Evolutionary conservation across 2,797 vertebrate species (phyloP), one percentile per base, ranked within the genome.

Genomic region (Propithecus deckenii): DNA sequence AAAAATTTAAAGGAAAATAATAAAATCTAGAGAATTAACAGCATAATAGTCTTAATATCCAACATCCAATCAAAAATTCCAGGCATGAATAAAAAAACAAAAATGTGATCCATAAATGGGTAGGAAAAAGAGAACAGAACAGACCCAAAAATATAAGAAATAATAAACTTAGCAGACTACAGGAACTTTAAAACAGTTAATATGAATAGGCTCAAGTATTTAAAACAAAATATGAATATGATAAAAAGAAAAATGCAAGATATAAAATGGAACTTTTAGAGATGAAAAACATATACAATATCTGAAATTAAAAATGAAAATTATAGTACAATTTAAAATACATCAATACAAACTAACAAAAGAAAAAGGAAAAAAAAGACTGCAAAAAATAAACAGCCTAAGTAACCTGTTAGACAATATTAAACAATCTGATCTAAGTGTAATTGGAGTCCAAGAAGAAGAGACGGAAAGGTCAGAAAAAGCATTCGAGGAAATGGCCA

Each of bases 241-340:
- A 88, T 69, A 28, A 95, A 91, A 87, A 89, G 7, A 7, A 59
- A 96, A 89, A 83, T 57, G 32, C n/a, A 89, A 94, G 65, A 75
- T 23, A 71, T 48, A 72, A 61, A 87, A 72, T 59, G 48, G 22
- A 91, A 93, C 30, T 63, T 72, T 75, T 25, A 1, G 25, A 61
- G 23, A 72, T 71, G 22, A 86, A 71, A 92, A 69, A 91, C 28
- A 72, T 30, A 59, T 22, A 93, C 4, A 43, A 3, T 74, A 80
- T 71, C 38, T 67, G 7, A 95, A 72, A 63, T 72, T 41, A 96
- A 86, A 93, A 90, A 12, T 83, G 3, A 65, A 84, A 72, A 67
- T 50, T 17, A 67, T 12, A 79, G 61, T 80, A 92, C 57, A 72
- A 84, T 88, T 84, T 25, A 61, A 88, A 91, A 95, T 7, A 95